Conservation (phyloP, 2,888 invertebrate genomes). For the Andrena marginata region DNA sequence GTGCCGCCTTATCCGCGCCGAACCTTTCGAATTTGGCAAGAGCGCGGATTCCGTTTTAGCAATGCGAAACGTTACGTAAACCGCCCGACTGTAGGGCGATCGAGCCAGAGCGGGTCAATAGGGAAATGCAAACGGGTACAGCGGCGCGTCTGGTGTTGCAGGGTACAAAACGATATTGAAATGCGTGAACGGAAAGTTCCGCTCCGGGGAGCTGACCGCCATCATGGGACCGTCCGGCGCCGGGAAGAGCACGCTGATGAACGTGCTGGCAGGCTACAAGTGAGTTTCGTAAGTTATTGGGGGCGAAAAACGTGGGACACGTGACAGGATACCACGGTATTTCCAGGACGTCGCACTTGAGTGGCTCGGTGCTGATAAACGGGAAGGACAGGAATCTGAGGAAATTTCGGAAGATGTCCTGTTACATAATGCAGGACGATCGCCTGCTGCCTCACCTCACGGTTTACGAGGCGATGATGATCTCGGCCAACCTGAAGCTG, state of each 20-base stretch:
- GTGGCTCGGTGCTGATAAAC: slow-evolving; percentile 94
- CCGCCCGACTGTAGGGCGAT: neutral
- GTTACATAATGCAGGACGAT: slow-evolving; percentile 99
- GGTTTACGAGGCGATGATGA: slow-evolving; percentile 96
- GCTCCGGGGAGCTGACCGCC: slow-evolving; percentile 96
- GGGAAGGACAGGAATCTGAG: slow-evolving; percentile 94
- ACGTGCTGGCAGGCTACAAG: slow-evolving; percentile 95
- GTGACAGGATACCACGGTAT: neutral
- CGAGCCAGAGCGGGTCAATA: too few species aligned
- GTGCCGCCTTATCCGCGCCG: slow-evolving; percentile 7
- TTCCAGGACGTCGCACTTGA: slow-evolving; percentile 92
- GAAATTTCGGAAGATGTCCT: slow-evolving; percentile 96
- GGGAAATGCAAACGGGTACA: too few species aligned
- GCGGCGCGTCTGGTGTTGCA: slow-evolving; percentile 61
- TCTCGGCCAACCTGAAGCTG: slow-evolving; percentile 96
- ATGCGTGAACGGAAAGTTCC: slow-evolving; percentile 94
- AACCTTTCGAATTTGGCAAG: slow-evolving; percentile 48
- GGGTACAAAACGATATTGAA: slow-evolving; percentile 95
- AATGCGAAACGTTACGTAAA: slow-evolving; percentile 37
- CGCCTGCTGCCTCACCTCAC: slow-evolving; percentile 95
- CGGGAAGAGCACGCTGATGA: slow-evolving; percentile 94
- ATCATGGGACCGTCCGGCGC: slow-evolving; percentile 98
- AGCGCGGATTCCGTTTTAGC: slow-evolving; percentile 38
- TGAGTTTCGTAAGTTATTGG: slow-evolving; percentile 85
- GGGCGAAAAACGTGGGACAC: neutral